Base-by-base conservation (phyloP, 1,140 invertebrate species). In the Papilio machaon region DNA sequence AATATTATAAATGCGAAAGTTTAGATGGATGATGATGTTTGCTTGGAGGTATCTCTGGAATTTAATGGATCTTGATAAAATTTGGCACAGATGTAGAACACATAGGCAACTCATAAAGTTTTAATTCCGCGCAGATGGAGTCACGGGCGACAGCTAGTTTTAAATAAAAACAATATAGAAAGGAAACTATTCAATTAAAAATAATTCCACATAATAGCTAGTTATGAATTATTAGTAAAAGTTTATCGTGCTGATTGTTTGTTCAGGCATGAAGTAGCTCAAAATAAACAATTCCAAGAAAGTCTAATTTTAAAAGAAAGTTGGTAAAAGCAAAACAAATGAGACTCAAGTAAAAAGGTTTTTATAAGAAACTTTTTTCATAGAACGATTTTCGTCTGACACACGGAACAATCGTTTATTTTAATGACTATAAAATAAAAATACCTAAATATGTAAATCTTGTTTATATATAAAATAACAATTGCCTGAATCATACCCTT, bases 251-350 rank as follows among this genome's bases (percentile, higher is more conserved):
- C 23, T 30, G 4, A 64, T 30, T 30, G 60, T 64, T 64, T 64
- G 60, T 5, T 11, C 60, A 43, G 38, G 8, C 70, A 43, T 73
- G 70, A 73, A 43, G 38, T 73, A 75, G 46, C n/a, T 75, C 46
- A 75, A 49, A 75, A 46, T 46, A 49, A 49, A 49, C 6, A 47
- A 75, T 75, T 75, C 49, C 73, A 75, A 49, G 46, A 47, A 46
- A 47, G 73, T 47, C 73, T 49, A n/a, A 49, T 75, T 75, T 49
- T 75, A 47, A 46, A 75, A 17, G 2, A 23, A 49, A 75, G 17
- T 49, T 74, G 46, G 73, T 19, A 75, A 75, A 75, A 75, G 73
- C 43, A 75, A 75, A 75, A 75, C 73, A 75, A 75, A 75, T 47
- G 73, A 47, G 73, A 49, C 73, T 75, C 46, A 23, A 46, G 73